A percentile compares a stretch with the other conserved stretches of the same genome.
Evolutionary conservation across 1,140 invertebrate species (phyloP).

Genomic region (Drosophila melanica): DNA sequence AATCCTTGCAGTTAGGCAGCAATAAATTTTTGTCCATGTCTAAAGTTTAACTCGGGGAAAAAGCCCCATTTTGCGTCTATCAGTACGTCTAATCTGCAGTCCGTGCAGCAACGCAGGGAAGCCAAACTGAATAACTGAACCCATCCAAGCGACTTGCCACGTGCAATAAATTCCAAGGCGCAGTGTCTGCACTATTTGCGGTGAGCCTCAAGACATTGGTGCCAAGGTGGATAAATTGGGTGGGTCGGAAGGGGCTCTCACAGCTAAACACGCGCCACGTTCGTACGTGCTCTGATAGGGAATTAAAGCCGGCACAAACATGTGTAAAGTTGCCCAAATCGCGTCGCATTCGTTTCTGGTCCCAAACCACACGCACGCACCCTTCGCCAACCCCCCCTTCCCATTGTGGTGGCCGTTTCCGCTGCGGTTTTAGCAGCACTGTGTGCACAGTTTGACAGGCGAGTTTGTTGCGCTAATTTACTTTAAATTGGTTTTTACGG

Average conservation of each 20-base stretch:
- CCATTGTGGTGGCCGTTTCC: neutral
- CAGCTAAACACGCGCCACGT: constrained; percentile 61
- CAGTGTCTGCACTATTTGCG: constrained; percentile 73
- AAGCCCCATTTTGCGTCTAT: constrained; percentile 77
- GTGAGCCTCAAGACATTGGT: constrained; percentile 58
- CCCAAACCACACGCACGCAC: constrained; percentile 43
- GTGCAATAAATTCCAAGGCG: constrained; percentile 78
- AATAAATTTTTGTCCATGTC: constrained; percentile 76
- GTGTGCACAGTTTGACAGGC: constrained; percentile 49
- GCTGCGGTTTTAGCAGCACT: constrained; percentile 42
- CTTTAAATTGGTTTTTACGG: constrained; percentile 77
- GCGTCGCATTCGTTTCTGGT: constrained; percentile 62
- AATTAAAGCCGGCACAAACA: constrained; percentile 71
- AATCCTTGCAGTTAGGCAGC: constrained; percentile 56
- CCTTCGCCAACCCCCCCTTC: neutral
- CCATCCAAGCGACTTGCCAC: constrained; percentile 73
- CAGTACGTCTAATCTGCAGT: constrained; percentile 76
- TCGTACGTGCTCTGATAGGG: constrained; percentile 75
- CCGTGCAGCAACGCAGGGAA: constrained; percentile 42
- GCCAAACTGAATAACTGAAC: constrained; percentile 47
- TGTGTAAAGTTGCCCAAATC: constrained; percentile 70
- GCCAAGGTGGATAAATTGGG: constrained; percentile 9
- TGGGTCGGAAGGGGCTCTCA: no score
- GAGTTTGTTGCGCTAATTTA: constrained; percentile 67
- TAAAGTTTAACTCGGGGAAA: constrained; percentile 68